These are phyloP conservation scores for Lysiphlebus fabarum DNA, from an alignment of 1,140 invertebrate genomes.

Conservation along the genomic window DNA sequence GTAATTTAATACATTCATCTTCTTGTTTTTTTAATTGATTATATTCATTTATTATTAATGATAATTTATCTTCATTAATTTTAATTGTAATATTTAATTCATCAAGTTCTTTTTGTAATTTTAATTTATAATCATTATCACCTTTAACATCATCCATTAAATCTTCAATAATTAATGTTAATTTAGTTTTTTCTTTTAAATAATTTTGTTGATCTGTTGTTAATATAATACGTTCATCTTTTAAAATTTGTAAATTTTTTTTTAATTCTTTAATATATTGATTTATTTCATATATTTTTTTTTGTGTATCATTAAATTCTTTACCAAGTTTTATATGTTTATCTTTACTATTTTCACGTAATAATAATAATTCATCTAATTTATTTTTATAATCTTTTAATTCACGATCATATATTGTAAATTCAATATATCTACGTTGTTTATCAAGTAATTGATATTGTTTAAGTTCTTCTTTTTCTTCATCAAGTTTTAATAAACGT, in stretches of 20 bases:
- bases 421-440: constrained; percentile 89
- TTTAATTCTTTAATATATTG: constrained; percentile 86
- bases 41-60: constrained; percentile 70
- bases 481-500: constrained; percentile 89
- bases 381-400: constrained; percentile 91
- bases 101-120: constrained; percentile 87
- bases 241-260: constrained; percentile 77
- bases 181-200: constrained; percentile 90
- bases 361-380: constrained; percentile 84
- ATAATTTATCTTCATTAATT: constrained; percentile 83
- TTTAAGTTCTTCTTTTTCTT: constrained; percentile 98
- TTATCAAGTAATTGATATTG: constrained; percentile 99
- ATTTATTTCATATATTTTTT: constrained; percentile 78
- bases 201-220: constrained; percentile 90
- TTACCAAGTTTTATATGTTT: constrained; percentile 84
- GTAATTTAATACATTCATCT: constrained; percentile 79
- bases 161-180: constrained; percentile 94
- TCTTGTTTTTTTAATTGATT: constrained; percentile 91
- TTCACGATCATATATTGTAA: constrained; percentile 97
- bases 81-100: constrained; percentile 85
- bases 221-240: constrained; percentile 91
- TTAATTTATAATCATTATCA: constrained; percentile 86
- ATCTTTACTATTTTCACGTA: constrained; percentile 83
- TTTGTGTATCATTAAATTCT: constrained; percentile 83
- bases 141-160: constrained; percentile 92